A percentile compares a stretch with the other conserved stretches of the same genome.
phyloP scores from a whole-genome alignment of 2,113 vertebrate species.

The Regulus satrapa region DNA sequence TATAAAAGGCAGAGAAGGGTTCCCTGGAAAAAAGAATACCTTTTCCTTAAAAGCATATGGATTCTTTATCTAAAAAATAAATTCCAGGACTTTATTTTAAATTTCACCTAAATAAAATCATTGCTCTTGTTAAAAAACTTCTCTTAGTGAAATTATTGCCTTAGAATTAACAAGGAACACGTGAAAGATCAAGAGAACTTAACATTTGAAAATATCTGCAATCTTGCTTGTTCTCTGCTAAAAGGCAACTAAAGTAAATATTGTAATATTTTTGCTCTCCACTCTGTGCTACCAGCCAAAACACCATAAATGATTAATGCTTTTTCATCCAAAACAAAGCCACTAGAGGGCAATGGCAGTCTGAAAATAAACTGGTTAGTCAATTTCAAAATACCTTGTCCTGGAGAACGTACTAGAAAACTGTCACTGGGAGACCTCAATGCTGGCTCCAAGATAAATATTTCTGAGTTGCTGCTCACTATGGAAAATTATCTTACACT shows the following conservation, averaged over 20 bases:
- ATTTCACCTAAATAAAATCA: background rate
- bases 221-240: background rate
- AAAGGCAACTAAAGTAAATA: background rate
- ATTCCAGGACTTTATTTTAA: background rate
- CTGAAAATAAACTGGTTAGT: constrained; percentile 16
- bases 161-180: background rate
- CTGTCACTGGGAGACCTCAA: background rate
- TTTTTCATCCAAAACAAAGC: background rate
- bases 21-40: background rate
- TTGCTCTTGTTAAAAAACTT: background rate
- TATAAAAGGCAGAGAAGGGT: background rate
- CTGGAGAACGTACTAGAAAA: constrained; percentile 42
- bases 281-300: background rate
- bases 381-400: background rate
- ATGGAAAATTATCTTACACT: background rate
- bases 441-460: background rate
- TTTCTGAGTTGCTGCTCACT: background rate
- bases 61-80: background rate
- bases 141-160: background rate
- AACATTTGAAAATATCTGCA: background rate
- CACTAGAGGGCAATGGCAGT: constrained; percentile 55
- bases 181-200: background rate
- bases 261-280: background rate
- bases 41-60: background rate
- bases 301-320: background rate